Conservation (phyloP, 2,113 vertebrate species). For the Xyliphius kryptos region DNA sequence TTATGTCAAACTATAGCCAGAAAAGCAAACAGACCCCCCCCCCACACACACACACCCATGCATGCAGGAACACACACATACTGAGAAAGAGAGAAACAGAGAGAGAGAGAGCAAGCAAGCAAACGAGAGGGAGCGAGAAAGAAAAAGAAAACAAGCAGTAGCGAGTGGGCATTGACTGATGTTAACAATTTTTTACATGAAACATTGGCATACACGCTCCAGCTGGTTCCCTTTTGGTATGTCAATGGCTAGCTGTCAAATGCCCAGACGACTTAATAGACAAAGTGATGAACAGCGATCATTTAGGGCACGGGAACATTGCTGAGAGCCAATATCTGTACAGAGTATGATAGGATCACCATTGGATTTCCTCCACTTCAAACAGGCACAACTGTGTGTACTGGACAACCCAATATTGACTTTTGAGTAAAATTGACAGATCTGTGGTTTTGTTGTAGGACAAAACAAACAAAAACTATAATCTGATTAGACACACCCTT, state of each 20-base stretch:
- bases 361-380: slow-evolving; percentile 42
- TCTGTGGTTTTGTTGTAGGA: slow-evolving; percentile 25
- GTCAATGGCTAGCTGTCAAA: slow-evolving; percentile 44
- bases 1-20: slow-evolving; percentile 37
- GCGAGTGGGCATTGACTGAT: slow-evolving; percentile 34
- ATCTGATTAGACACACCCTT: slow-evolving; percentile 9
- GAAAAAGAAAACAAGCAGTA: neutral
- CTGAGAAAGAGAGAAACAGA: too few relatives aligned
- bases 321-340: slow-evolving; percentile 44
- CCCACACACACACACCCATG: neutral
- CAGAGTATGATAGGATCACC: slow-evolving; percentile 45
- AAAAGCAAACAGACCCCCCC: neutral
- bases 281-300: slow-evolving; percentile 43
- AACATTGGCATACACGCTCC: neutral
- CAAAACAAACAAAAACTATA: slow-evolving; percentile 26
- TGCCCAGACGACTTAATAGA: slow-evolving; percentile 45
- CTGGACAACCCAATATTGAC: slow-evolving; percentile 20
- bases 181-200: neutral
- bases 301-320: slow-evolving; percentile 38
- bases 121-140: too few relatives aligned
- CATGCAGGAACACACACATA: too few relatives aligned
- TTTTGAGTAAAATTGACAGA: slow-evolving; percentile 36
- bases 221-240: neutral
- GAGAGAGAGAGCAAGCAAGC: too few relatives aligned
- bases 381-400: neutral